These are phyloP conservation scores for Danio choprae DNA, from an alignment of 2,797 vertebrate genomes.

Conservation along the genomic window DNA sequence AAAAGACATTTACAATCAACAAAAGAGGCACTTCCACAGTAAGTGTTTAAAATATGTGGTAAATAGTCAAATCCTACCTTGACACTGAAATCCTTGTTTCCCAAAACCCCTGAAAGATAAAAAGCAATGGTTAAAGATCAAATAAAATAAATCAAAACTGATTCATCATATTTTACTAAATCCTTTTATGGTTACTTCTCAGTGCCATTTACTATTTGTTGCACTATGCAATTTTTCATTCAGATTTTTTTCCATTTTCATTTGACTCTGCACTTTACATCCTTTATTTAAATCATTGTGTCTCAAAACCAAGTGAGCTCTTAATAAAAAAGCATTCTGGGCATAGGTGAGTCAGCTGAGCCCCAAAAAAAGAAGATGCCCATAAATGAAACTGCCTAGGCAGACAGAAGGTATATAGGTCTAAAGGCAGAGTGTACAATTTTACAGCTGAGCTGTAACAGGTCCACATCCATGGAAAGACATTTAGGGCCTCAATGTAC, in stretches of 20 bases:
- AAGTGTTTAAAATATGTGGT: background rate
- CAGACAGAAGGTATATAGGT: background rate
- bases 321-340: background rate
- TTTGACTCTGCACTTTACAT: background rate
- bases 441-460: slow-evolving; percentile 17
- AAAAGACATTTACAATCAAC: background rate
- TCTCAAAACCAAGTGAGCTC: background rate
- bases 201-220: background rate
- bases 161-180: background rate
- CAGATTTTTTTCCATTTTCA: background rate
- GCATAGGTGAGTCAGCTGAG: background rate
- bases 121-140: slow-evolving; percentile 55
- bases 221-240: background rate
- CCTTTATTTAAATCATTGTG: background rate
- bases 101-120: slow-evolving; percentile 90
- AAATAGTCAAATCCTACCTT: slow-evolving; percentile 82
- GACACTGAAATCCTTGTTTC: slow-evolving; percentile 98
- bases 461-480: slow-evolving; percentile 19
- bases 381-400: background rate
- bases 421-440: background rate
- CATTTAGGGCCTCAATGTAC: background rate
- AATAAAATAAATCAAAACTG: slow-evolving; percentile 9
- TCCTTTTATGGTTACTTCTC: background rate
- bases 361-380: background rate
- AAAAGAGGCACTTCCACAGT: background rate